Conservation (phyloP, 1,140 invertebrate species). For the Drosophila kikkawai region DNA sequence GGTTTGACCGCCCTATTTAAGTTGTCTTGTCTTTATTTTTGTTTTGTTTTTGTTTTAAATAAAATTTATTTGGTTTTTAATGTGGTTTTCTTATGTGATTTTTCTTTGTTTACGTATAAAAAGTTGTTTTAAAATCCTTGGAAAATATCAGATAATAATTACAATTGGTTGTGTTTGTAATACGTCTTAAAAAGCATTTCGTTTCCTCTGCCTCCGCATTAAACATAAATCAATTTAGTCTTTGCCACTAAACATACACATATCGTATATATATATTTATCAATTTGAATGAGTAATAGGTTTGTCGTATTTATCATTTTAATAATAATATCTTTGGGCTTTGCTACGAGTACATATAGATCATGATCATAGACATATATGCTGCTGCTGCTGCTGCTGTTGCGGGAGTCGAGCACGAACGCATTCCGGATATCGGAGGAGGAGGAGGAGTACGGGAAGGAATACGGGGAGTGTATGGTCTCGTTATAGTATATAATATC, state of each 20-base stretch:
- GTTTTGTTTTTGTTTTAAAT: slow-evolving; percentile 47
- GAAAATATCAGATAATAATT: slow-evolving; percentile 81
- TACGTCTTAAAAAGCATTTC: slow-evolving; percentile 71
- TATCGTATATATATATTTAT: slow-evolving; percentile 23
- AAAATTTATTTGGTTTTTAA: slow-evolving; percentile 66
- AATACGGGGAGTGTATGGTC: slow-evolving; percentile 31
- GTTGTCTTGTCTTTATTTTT: slow-evolving; percentile 33
- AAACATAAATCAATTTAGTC: slow-evolving; percentile 74
- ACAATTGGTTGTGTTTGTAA: slow-evolving; percentile 65
- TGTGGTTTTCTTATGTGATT: slow-evolving; percentile 41
- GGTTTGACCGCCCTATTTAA: slow-evolving; percentile 51
- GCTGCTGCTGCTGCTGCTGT: slow-evolving; percentile 14
- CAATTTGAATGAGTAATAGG: slow-evolving; percentile 51
- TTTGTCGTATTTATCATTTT: slow-evolving; percentile 43
- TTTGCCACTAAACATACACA: slow-evolving; percentile 67
- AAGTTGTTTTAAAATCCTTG: slow-evolving; percentile 80
- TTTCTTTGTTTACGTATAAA: slow-evolving; percentile 72
- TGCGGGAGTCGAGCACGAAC: slow-evolving; percentile 1
- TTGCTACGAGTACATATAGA: slow-evolving; percentile 75
- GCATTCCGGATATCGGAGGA: slow-evolving; percentile 11
- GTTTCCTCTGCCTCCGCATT: slow-evolving; percentile 32
- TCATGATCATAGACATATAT: slow-evolving; percentile 65
- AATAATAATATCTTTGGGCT: slow-evolving; percentile 81
- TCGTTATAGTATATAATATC: slow-evolving; percentile 37
- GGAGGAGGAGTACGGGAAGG: background rate